These are phyloP conservation scores for Pristionchus entomophagus DNA, from an alignment of 2,888 invertebrate genomes.

Conservation along the genomic window DNA sequence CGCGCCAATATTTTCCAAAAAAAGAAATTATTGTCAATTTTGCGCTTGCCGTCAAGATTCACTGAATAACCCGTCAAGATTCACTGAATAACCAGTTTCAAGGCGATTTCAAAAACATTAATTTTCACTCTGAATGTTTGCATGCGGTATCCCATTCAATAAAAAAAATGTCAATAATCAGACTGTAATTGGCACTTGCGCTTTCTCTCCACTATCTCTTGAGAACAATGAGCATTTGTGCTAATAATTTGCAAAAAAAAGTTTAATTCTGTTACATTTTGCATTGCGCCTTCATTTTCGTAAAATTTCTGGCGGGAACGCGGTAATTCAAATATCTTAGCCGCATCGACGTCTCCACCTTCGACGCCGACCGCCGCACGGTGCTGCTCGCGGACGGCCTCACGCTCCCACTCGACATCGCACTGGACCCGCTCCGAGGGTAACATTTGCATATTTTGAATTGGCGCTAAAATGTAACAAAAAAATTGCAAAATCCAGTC, in stretches of 20 bases:
- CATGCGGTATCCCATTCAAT: too few species aligned
- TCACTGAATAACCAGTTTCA: too few species aligned
- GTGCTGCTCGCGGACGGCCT: slow-evolving; percentile 92
- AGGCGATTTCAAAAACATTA: too few species aligned
- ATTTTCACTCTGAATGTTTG: too few species aligned
- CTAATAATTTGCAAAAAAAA: too few species aligned
- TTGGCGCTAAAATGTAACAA: not conserved
- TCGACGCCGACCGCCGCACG: slow-evolving; percentile 88
- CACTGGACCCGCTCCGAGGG: slow-evolving; percentile 92
- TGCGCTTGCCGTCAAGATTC: not conserved
- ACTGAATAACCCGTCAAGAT: too few species aligned
- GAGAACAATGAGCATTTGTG: too few species aligned
- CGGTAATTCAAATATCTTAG: slow-evolving; percentile 84
- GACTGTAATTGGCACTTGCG: too few species aligned
- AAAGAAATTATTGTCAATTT: not conserved
- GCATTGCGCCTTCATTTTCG: not conserved
- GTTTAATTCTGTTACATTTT: too few species aligned
- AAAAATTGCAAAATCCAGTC: not conserved
- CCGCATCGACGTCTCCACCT: slow-evolving; percentile 93
- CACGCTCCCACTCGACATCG: slow-evolving; percentile 91
- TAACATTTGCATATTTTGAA: slow-evolving; percentile 70
- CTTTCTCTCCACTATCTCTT: too few species aligned
- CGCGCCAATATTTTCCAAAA: not conserved
- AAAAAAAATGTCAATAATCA: too few species aligned
- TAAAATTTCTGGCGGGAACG: not conserved